These are phyloP conservation scores for Hippocampus abdominalis DNA, from an alignment of 2,113 vertebrate genomes.

Conservation along the genomic window DNA sequence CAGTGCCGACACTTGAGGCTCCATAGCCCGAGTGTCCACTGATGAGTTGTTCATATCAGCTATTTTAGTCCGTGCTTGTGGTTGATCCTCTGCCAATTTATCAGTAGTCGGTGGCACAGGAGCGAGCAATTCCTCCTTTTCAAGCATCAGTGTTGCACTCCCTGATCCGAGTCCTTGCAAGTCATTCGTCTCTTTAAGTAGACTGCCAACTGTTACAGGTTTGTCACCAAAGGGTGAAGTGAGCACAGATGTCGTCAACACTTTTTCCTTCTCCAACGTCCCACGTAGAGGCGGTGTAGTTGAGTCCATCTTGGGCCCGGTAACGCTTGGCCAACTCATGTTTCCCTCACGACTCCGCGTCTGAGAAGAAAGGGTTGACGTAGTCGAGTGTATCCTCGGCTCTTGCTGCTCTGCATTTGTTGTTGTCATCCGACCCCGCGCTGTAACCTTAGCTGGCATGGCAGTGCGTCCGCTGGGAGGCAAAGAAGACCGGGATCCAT, in stretches of 20 bases:
- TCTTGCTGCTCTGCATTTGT: conserved; percentile 21
- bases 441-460: conserved; percentile 51
- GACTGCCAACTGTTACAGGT: not conserved
- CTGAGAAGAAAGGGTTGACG: conserved; percentile 23
- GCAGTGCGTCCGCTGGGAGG: conserved; percentile 53
- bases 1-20: conserved; percentile 22
- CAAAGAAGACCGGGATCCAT: conserved; percentile 37
- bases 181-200: conserved; percentile 21
- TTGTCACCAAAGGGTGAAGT: conserved; percentile 21
- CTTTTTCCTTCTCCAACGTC: conserved; percentile 28
- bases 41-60: conserved; percentile 14
- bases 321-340: conserved; percentile 28
- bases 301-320: conserved; percentile 57
- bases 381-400: conserved; percentile 26
- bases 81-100: conserved; percentile 49
- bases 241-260: conserved; percentile 24
- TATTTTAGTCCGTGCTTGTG: conserved; percentile 38
- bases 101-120: conserved; percentile 22
- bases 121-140: conserved; percentile 23
- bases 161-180: conserved; percentile 54
- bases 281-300: conserved; percentile 35
- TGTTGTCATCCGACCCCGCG: conserved; percentile 23
- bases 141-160: conserved; percentile 5
- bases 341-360: conserved; percentile 31
- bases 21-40: conserved; percentile 12